Percentiles rank a stretch among this genome's conserved stretches.
phyloP scores from a whole-genome alignment of 2,888 invertebrate genomes.

The Cistogaster globosa region DNA sequence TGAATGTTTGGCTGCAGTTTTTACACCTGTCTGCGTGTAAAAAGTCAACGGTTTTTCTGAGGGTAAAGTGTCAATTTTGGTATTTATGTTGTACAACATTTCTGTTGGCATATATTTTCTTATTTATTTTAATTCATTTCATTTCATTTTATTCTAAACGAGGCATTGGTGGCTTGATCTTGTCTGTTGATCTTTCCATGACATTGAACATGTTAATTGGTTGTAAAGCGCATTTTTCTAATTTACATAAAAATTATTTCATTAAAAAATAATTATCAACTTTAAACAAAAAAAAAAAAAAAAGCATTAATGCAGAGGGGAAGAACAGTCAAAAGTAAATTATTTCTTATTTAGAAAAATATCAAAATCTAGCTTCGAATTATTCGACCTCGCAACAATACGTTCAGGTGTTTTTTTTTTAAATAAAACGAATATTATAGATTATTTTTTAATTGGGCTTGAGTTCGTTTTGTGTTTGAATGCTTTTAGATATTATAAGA shows the following conservation, averaged over 20 bases:
- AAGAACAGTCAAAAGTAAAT: too few relatives aligned
- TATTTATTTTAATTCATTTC: slow-evolving; percentile 21
- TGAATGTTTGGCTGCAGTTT: slow-evolving; percentile 18
- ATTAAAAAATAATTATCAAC: slow-evolving; percentile 53
- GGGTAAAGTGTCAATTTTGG: slow-evolving; percentile 67
- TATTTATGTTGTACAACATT: slow-evolving; percentile 66
- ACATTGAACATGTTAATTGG: slow-evolving; percentile 81
- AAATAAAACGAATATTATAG: too few relatives aligned
- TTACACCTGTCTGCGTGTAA: slow-evolving; percentile 71
- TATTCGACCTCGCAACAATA: too few relatives aligned
- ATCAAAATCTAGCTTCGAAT: too few relatives aligned
- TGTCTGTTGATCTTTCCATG: slow-evolving; percentile 80
- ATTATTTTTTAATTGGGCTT: too few relatives aligned
- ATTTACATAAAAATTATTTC: slow-evolving; percentile 69
- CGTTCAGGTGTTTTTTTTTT: too few relatives aligned
- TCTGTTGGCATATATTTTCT: slow-evolving; percentile 42
- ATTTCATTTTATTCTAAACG: slow-evolving; percentile 42
- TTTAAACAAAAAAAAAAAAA: background rate
- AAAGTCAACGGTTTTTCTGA: slow-evolving; percentile 60
- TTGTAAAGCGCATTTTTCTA: slow-evolving; percentile 68
- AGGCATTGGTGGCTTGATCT: slow-evolving; percentile 73
- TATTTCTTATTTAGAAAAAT: too few relatives aligned
- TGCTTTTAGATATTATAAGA: too few relatives aligned
- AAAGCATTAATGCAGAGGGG: background rate
- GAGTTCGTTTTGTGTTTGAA: too few relatives aligned